Evolutionary conservation across 1,140 invertebrate species (phyloP).

Genomic region (Brachionus manjavacas): DNA sequence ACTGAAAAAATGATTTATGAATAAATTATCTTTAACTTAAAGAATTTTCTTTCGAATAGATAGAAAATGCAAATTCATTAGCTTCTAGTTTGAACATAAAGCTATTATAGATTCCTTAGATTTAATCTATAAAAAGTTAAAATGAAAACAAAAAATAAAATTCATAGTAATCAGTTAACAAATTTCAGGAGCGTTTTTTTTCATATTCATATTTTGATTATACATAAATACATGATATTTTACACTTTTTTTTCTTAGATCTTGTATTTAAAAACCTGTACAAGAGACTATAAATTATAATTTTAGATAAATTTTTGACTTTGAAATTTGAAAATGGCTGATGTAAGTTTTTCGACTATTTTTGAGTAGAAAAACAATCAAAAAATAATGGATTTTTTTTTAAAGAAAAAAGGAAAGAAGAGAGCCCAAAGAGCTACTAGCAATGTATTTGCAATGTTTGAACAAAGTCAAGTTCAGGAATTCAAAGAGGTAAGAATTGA

Average conservation of each 20-base stretch:
- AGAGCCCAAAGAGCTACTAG: conserved; percentile 52
- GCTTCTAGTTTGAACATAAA: background rate
- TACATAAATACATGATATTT: background rate
- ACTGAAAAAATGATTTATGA: background rate
- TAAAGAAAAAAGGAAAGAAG: conserved; percentile 43
- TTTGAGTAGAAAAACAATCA: background rate
- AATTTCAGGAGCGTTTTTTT: background rate
- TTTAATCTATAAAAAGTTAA: background rate
- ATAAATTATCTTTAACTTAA: background rate
- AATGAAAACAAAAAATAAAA: background rate
- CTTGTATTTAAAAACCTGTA: background rate
- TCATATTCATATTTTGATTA: too few relatives aligned
- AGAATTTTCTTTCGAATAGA: background rate
- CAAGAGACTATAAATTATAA: background rate
- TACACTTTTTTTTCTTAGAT: background rate
- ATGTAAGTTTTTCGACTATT: background rate
- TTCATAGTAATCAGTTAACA: background rate
- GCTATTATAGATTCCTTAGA: background rate
- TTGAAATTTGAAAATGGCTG: background rate
- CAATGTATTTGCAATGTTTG: conserved; percentile 54
- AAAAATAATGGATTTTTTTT: background rate
- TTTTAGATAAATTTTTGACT: background rate
- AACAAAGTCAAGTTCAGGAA: conserved; percentile 61
- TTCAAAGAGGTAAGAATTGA: conserved; percentile 75
- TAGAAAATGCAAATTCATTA: background rate